Evolutionary conservation across 1,140 invertebrate species (phyloP), one percentile per base, ranked within the genome.

Genomic region (Brachionus rotundiformis): DNA sequence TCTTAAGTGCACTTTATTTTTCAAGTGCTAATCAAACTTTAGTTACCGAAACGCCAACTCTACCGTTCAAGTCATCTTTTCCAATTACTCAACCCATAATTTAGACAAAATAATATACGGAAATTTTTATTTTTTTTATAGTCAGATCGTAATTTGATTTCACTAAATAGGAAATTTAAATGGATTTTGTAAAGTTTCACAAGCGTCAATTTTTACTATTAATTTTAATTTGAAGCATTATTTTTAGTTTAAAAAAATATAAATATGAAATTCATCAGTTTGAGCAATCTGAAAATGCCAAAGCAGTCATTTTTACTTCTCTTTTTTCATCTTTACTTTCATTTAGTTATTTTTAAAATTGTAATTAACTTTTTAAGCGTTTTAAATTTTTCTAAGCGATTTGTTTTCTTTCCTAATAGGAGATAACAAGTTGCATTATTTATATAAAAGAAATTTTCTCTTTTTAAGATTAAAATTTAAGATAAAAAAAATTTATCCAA

Each of bases 151-250:
- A 68, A 33, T 68, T 68, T 19, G 33, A 36, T 68, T 68, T 68
- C 29, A 36, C 1, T 19, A 36, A 68, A 68, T 19, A 68, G 63
- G 63, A 68, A 68, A 68, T 68, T 68, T 68, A 68, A 68, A 68
- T 68, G 63, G 63, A 68, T 68, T 68, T 63, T 68, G 19, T 68
- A 36, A 33, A 33, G 29, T 36, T 68, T 36, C 31, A 36, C 29
- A 68, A 68, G 63, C 63, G 36, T 68, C 63, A 68, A 68, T 68
- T 68, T 68, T 68, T 63, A 13, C 10, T 59, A 23, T 59, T 23
- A 23, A n/a, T 59, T 23, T 59, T 59, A 23, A 59, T 63, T 63
- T 63, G 16, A 63, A 63, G 13, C 11, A 29, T 29, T 63, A 29
- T 29, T 63, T 63, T 63, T 29, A 31, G 25, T 63, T 63, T 8